Evolutionary conservation across 2,113 vertebrate genomes (phyloP).

Genomic region (Crotophaga sulcirostris): DNA sequence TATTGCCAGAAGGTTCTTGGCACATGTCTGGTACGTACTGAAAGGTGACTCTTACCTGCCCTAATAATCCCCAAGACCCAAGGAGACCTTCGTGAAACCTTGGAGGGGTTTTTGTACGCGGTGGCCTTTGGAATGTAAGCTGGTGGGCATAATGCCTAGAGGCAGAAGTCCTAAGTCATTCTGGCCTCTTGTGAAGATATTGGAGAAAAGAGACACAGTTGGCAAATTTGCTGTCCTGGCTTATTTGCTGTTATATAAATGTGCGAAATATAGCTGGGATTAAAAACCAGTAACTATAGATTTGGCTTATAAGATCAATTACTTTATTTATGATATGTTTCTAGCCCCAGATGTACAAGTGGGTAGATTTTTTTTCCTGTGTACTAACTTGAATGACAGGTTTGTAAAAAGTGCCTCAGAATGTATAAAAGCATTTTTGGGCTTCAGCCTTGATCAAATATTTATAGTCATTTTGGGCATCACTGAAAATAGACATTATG

Average conservation of each 20-base stretch:
- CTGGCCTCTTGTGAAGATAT: not conserved
- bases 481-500: not conserved
- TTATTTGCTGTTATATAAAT: not conserved
- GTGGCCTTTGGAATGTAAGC: not conserved
- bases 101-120: not conserved
- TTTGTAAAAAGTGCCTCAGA: not conserved
- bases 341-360: not conserved
- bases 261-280: not conserved
- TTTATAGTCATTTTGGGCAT: not conserved
- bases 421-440: not conserved
- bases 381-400: not conserved
- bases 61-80: not conserved
- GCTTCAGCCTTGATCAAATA: not conserved
- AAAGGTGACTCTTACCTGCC: not conserved
- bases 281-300: not conserved
- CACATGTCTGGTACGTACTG: not conserved
- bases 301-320: not conserved
- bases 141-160: not conserved
- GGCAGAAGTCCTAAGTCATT: not conserved
- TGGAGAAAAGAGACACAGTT: not conserved
- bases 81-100: not conserved
- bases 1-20: not conserved
- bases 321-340: not conserved
- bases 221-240: not conserved
- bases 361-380: not conserved